Conservation (phyloP, 2,113 vertebrate genomes). For the Forbesichthys papilliferus region DNA sequence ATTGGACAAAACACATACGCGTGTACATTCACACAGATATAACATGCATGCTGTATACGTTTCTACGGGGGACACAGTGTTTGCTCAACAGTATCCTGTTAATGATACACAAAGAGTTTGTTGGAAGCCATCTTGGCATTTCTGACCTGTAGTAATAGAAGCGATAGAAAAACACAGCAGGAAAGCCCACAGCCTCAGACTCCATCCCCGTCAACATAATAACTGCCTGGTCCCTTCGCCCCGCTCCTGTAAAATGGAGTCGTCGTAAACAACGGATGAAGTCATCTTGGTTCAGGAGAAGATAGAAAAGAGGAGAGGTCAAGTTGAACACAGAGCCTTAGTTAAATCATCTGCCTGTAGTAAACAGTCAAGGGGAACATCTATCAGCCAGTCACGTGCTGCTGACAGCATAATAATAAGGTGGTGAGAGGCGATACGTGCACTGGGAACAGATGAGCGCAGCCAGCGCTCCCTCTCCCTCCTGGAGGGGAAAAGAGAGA, state of each 20-base stretch:
- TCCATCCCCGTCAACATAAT: slow-evolving; percentile 6
- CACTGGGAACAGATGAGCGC: slow-evolving; percentile 71
- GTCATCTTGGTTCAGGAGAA: slow-evolving; percentile 62
- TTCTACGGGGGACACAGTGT: slow-evolving; percentile 32
- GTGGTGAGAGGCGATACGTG: slow-evolving; percentile 62
- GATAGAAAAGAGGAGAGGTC: slow-evolving; percentile 57
- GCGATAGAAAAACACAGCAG: slow-evolving; percentile 3
- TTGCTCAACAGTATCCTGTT: slow-evolving; percentile 17
- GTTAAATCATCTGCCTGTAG: slow-evolving; percentile 74
- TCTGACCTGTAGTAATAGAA: slow-evolving; percentile 10
- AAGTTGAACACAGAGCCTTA: slow-evolving; percentile 58
- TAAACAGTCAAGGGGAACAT: slow-evolving; percentile 76
- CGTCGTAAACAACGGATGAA: slow-evolving; percentile 65
- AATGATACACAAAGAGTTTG: slow-evolving; percentile 27
- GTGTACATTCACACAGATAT: too few species aligned
- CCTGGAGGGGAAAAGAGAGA: slow-evolving; percentile 31
- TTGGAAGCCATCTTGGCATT: slow-evolving; percentile 19
- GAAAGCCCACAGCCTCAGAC: slow-evolving; percentile 7
- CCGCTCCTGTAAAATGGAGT: slow-evolving; percentile 59
- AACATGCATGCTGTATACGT: background rate
- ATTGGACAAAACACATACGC: too few species aligned
- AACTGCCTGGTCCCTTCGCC: slow-evolving; percentile 31
- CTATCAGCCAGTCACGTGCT: slow-evolving; percentile 71
- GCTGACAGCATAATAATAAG: slow-evolving; percentile 78
- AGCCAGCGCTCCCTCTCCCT: slow-evolving; percentile 38